Conservation (phyloP, 2,113 vertebrate species). For the Xiphophorus couchianus region DNA sequence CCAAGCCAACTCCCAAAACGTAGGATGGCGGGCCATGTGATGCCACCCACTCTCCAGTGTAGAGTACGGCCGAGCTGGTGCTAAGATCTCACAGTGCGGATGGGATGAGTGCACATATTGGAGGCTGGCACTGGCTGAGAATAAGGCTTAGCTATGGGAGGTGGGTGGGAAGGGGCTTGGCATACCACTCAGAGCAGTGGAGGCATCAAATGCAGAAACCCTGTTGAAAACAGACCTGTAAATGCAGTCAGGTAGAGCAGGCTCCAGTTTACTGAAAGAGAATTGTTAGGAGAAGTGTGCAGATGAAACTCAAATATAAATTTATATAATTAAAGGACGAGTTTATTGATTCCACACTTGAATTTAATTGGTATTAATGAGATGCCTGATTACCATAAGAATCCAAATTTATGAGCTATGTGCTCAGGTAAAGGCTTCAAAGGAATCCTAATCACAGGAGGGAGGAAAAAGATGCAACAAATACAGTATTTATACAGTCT, state of each 20-base stretch:
- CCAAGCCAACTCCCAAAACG: conserved; percentile 56
- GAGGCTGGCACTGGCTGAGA: conserved; percentile 71
- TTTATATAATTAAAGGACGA: background rate
- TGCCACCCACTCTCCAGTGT: conserved; percentile 69
- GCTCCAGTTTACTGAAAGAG: background rate
- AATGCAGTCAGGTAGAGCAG: conserved; percentile 41
- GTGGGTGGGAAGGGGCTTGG: conserved; percentile 15
- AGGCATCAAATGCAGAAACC: conserved; percentile 51
- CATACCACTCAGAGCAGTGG: conserved; percentile 43
- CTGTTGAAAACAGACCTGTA: conserved; percentile 40
- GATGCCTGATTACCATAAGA: conserved; percentile 37
- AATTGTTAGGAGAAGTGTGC: background rate
- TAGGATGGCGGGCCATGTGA: conserved; percentile 68
- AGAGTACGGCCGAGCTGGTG: conserved; percentile 61
- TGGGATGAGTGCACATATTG: conserved; percentile 69
- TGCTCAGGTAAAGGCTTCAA: conserved; percentile 22
- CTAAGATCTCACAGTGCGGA: conserved; percentile 52
- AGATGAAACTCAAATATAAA: background rate
- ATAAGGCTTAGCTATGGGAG: conserved; percentile 62
- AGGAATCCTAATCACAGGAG: conserved; percentile 37
- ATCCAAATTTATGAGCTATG: conserved; percentile 60
- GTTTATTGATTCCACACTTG: background rate
- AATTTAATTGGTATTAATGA: conserved; percentile 26
- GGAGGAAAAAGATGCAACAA: conserved; percentile 51
- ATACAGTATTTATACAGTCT: conserved; percentile 58